A percentile compares a stretch with the other conserved stretches of the same genome.
phyloP scores from a whole-genome alignment of 2,113 vertebrate genomes.

The Oplegnathus fasciatus region DNA sequence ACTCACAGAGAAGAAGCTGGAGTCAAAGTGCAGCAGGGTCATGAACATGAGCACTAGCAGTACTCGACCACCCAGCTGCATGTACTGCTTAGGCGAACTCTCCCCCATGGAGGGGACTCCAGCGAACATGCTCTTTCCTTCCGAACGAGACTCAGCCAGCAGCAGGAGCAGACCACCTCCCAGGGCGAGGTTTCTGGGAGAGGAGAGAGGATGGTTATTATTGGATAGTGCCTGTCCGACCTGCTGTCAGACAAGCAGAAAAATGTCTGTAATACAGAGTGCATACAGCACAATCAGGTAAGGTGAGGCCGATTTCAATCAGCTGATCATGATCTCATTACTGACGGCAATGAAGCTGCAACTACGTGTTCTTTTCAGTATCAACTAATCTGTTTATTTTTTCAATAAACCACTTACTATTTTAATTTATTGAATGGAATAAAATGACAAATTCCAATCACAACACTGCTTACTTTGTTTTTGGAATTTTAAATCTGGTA shows the following conservation, averaged over 20 bases:
- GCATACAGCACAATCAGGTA: neutral
- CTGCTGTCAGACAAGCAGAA: neutral
- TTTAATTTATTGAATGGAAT: neutral
- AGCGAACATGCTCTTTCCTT: constrained; percentile 99
- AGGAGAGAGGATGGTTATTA: constrained; percentile 19
- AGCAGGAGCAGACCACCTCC: constrained; percentile 95
- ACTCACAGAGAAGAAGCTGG: constrained; percentile 96
- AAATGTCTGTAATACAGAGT: neutral
- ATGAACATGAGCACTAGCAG: constrained; percentile 99
- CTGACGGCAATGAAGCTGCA: neutral
- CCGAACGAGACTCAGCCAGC: constrained; percentile 94
- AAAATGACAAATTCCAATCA: neutral
- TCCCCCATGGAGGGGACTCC: constrained; percentile 97
- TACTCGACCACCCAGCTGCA: constrained; percentile 96
- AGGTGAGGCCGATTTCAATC: neutral
- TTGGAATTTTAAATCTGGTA: neutral
- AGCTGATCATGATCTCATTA: neutral
- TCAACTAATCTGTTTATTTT: neutral
- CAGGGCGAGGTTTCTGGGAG: constrained; percentile 92
- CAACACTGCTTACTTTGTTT: neutral
- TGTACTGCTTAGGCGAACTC: constrained; percentile 98
- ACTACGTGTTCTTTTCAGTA: neutral
- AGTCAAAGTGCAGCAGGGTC: constrained; percentile 96
- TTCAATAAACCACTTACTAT: neutral
- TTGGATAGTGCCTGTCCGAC: neutral